Base-by-base conservation (phyloP, 2,888 invertebrate genomes). In the Pediacus dermestoides region DNA sequence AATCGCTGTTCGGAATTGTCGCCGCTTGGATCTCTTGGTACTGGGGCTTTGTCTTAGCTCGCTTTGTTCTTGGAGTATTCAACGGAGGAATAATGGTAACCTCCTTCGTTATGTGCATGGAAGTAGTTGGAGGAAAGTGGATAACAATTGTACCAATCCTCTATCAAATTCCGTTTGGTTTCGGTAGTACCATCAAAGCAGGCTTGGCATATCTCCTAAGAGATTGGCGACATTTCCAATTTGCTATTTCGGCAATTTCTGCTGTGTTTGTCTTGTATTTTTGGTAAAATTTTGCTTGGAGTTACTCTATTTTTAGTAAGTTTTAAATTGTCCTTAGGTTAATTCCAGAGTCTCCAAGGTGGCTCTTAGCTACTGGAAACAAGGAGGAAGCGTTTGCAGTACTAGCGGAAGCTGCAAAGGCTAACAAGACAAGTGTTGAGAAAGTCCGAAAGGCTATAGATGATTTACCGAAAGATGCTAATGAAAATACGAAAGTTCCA, bases 61-160 rank as follows among this genome's bases (percentile, higher is more conserved):
- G 81, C 66, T 78, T 80, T 55, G 48, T 77, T 12, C 58, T 78
- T 42, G 81, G 78, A 1, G 58, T 80, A 37, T 75, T 77, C 3
- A 76, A 76, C 50, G 81, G 80, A 38, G 82, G 81, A 2, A 74
- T 79, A 15, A 74, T 77, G 44, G 76, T 80, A 10, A 76, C 78
- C 48, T 80, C 82, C 1, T 82, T 82, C 57, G 81, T 83, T 1
- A 66, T 82, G 50, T 79, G 78, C 61, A 75, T 79, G 74, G 79
- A 78, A 70, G 74, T 74, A 14, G 80, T 80, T 14, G 75, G 78
- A 35, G 78, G 78, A 22, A 74, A 74, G 62, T 80, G 77, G 74
- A 69, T 80, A 18, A 77, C 76, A 2, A 70, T 73, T 34, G 70
- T 80, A 34, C 78, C 80, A 7, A 74, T 81, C 23, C 46, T 80